A percentile compares a stretch with the other conserved stretches of the same genome.
phyloP scores from a whole-genome alignment of 2,113 vertebrate species.

The Cettia cetti region DNA sequence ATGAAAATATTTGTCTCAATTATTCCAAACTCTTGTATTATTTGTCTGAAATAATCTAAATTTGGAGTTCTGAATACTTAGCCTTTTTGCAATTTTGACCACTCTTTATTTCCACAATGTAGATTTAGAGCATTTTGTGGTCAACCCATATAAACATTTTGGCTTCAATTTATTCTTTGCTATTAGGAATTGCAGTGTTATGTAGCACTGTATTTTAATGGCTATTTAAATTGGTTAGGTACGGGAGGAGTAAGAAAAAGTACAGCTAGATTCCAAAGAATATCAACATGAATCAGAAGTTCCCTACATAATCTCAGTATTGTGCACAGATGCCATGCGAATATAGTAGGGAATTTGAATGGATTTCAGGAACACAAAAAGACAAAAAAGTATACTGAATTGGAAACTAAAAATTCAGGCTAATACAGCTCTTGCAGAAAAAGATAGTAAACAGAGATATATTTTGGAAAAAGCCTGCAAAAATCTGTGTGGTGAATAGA shows the following conservation, averaged over 20 bases:
- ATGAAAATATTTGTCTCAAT: conserved; percentile 10
- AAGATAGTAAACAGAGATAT: background rate
- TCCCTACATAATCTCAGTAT: background rate
- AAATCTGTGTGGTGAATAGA: background rate
- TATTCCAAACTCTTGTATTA: background rate
- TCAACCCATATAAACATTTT: background rate
- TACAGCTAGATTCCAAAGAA: background rate
- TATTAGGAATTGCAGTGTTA: background rate
- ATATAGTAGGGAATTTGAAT: background rate
- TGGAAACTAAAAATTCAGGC: background rate
- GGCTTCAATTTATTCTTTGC: background rate
- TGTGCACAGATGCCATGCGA: background rate
- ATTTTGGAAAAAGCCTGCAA: background rate
- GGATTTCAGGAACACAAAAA: background rate
- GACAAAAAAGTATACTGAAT: background rate
- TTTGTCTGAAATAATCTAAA: background rate
- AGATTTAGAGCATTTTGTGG: background rate
- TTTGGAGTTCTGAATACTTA: background rate
- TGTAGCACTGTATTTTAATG: background rate
- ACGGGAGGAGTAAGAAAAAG: background rate
- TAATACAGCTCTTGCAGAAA: background rate
- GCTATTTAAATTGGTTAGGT: background rate
- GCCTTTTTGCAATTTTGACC: background rate
- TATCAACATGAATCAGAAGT: background rate
- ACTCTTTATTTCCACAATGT: background rate